These are phyloP conservation scores for Lutjanus argentimaculatus DNA, from an alignment of 2,797 vertebrate genomes.

Conservation along the genomic window DNA sequence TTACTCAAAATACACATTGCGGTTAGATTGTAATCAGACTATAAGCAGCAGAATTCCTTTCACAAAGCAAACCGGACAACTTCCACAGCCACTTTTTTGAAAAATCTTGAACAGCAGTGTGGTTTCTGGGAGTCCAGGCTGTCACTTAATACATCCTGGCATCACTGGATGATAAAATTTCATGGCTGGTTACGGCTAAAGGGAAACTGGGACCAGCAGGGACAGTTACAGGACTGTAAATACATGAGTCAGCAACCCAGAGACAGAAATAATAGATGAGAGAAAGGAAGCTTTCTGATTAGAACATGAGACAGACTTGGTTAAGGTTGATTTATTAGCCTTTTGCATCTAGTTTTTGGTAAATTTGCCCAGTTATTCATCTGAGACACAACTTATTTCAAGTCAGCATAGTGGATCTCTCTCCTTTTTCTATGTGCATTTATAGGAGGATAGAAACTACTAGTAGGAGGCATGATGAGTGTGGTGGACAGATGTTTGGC, in stretches of 20 bases:
- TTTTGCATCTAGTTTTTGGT: conserved; percentile 15
- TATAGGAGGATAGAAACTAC: background rate
- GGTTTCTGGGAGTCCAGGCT: conserved; percentile 43
- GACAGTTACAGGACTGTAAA: conserved; percentile 68
- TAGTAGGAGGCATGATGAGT: conserved; percentile 5
- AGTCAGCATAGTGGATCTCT: background rate
- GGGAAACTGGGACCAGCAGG: conserved; percentile 50
- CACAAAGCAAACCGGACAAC: conserved; percentile 16
- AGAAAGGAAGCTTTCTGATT: conserved; percentile 49
- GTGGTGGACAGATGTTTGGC: conserved; percentile 19
- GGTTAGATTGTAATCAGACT: conserved; percentile 50
- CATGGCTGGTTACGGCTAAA: conserved; percentile 58
- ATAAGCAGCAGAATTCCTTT: conserved; percentile 11
- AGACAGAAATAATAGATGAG: conserved; percentile 39
- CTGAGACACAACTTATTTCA: background rate
- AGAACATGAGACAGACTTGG: conserved; percentile 24
- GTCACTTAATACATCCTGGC: conserved; percentile 61
- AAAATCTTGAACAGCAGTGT: conserved; percentile 9
- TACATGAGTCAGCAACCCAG: conserved; percentile 50
- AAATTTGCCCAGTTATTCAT: conserved; percentile 16
- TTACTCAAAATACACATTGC: conserved; percentile 30
- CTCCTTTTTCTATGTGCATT: background rate
- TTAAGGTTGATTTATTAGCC: conserved; percentile 20
- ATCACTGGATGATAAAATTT: conserved; percentile 68
- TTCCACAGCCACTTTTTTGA: conserved; percentile 6